Percentiles rank a stretch among this genome's conserved stretches.
Conservation (phyloP, 2,888 invertebrate genomes). For the Aplocera efformata region DNA sequence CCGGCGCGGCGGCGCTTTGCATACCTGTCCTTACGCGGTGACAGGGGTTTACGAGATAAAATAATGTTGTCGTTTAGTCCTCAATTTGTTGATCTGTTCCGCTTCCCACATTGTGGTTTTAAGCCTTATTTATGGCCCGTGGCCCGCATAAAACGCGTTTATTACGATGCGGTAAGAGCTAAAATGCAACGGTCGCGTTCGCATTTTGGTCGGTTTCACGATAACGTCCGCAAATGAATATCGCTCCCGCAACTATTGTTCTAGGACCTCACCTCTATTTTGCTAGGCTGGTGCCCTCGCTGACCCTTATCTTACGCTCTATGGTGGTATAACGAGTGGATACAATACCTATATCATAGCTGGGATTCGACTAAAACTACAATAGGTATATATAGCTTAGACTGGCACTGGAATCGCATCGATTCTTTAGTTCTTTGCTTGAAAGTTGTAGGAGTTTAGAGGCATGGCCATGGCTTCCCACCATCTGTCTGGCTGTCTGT, state of each 20-base stretch:
- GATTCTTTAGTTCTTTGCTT: too few relatives aligned
- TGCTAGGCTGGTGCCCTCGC: too few relatives aligned
- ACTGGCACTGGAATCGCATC: too few relatives aligned
- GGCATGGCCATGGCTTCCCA: too few relatives aligned
- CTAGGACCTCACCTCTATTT: too few relatives aligned
- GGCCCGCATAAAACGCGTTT: constrained; percentile 24
- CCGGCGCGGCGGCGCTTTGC: constrained; percentile 1
- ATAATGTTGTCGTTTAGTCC: constrained; percentile 43
- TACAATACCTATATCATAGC: too few relatives aligned
- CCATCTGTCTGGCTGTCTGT: too few relatives aligned
- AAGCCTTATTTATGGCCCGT: constrained; percentile 25
- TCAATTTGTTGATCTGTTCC: constrained; percentile 43
- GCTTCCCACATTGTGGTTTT: constrained; percentile 18
- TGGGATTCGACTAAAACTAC: too few relatives aligned
- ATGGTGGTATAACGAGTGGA: too few relatives aligned
- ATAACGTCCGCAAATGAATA: neutral
- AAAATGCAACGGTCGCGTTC: constrained; percentile 25
- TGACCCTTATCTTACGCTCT: too few relatives aligned
- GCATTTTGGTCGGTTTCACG: constrained; percentile 9
- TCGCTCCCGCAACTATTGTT: neutral
- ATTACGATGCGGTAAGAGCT: constrained; percentile 27
- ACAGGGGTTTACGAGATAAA: constrained; percentile 44
- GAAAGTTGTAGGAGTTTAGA: too few relatives aligned
- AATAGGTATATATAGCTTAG: too few relatives aligned
- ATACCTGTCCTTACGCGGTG: constrained; percentile 32